Evolutionary conservation across 2,888 invertebrate genomes (phyloP), one percentile per base, ranked within the genome.

Genomic region (Heliconius erato): DNA sequence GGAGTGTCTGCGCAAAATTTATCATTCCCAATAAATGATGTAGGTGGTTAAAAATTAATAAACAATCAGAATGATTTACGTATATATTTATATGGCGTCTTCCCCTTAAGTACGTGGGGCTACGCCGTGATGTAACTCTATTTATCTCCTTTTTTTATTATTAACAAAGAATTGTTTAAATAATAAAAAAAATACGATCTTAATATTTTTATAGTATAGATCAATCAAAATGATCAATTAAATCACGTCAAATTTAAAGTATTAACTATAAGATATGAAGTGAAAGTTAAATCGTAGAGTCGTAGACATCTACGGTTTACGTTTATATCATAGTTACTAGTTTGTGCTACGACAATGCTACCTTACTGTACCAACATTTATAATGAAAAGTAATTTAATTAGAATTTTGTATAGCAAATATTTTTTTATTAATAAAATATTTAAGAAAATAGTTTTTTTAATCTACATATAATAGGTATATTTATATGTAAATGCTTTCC

Each of bases 251-350:
- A 72, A 72, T 2, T 16, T 26, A 72, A 49, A 72, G 3, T 26
- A 26, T 26, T 26, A n/a, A 11, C 40, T 35, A 74, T 59, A 35
- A 76, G 9, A n/a, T 9, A 76, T 7, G n/a, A 76, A 76, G 63
- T 63, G 63, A 76, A 76, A 76, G 63, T 35, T 59, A 7, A n/a
- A 23, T 16, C 63, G 76, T 76, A 76, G 76, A 76, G 40, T 16
- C 44, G 72, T 72, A 76, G 35, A 76, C 35, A 63, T 26, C 76
- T 76, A 76, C 78, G 78, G 67, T 12, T 78, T 28, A 49, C 49
- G 19, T 71, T 71, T 71, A 26, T 44, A 49, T 49, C 49, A 44
- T 44, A 28, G 44, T 67, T 44, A 78, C 78, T 19, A 19, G 3
- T 78, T 78, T 11, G 28, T 14, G 78, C 78, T 78, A 78, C 67